Percentiles rank a stretch among this genome's conserved stretches.
These are phyloP conservation scores for Ophonus ardosiacus DNA, from an alignment of 2,888 invertebrate genomes.

Conservation along the genomic window DNA sequence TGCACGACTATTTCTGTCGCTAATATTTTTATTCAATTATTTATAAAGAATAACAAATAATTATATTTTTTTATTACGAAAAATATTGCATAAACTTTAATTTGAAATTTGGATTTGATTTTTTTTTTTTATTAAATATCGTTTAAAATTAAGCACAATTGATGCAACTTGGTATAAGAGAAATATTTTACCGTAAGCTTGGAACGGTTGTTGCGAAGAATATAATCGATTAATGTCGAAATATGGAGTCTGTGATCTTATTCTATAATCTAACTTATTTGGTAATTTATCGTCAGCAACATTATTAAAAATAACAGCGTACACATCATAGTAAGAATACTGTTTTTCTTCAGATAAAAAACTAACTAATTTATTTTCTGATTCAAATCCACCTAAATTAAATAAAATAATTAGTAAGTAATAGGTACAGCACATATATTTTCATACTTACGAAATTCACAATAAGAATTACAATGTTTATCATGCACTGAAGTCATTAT, in stretches of 20 bases:
- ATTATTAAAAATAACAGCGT: constrained; percentile 48
- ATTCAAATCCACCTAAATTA: constrained; percentile 69
- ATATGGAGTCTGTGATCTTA: background rate
- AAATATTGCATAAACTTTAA: no score
- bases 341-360: constrained; percentile 67
- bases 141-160: no score
- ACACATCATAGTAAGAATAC: background rate
- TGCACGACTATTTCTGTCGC: no score
- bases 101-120: no score
- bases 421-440: background rate
- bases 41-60: no score
- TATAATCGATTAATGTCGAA: background rate
- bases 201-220: background rate
- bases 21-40: no score
- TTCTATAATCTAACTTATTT: constrained; percentile 26
- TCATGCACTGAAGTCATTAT: constrained; percentile 71
- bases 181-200: constrained; percentile 5
- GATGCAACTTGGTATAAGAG: background rate
- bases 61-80: no score
- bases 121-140: no score
- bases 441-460: constrained; percentile 10
- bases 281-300: constrained; percentile 23
- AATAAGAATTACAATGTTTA: constrained; percentile 65
- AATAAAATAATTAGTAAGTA: constrained; percentile 37
- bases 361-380: constrained; percentile 69